phyloP scores from a whole-genome alignment of 2,888 invertebrate species.

The Brachypterus glaber region DNA sequence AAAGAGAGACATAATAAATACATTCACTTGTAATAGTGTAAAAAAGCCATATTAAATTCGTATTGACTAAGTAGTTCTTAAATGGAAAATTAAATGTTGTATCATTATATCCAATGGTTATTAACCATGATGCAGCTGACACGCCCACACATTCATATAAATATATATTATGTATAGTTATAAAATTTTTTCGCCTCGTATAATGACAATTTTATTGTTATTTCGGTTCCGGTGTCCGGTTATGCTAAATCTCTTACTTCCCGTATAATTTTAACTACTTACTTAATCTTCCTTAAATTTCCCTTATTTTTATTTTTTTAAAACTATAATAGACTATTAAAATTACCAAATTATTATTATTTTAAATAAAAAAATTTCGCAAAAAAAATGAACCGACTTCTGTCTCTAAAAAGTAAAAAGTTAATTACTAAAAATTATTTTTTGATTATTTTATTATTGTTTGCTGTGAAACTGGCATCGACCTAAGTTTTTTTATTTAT shows the following conservation, averaged over 20 bases:
- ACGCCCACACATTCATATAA: conserved; percentile 8
- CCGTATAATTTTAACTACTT: conserved; percentile 4
- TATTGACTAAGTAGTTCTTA: conserved; percentile 16
- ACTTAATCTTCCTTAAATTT: conserved; percentile 14
- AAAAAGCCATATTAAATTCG: conserved; percentile 5
- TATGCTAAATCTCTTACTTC: too few species aligned
- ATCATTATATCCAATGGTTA: conserved; percentile 11
- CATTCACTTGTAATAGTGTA: neutral
- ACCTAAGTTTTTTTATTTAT: too few species aligned
- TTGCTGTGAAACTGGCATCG: too few species aligned
- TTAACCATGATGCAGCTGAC: neutral
- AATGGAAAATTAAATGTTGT: conserved; percentile 19
- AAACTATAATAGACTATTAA: too few species aligned
- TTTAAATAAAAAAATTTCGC: too few species aligned
- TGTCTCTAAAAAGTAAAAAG: too few species aligned
- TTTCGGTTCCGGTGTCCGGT: conserved; percentile 7
- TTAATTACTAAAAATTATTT: too few species aligned
- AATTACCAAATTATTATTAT: too few species aligned
- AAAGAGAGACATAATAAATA: neutral
- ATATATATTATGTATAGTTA: too few species aligned
- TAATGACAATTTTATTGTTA: conserved; percentile 15
- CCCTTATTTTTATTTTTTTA: conserved; percentile 6
- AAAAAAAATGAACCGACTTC: too few species aligned
- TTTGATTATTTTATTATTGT: too few species aligned
- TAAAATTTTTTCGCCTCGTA: conserved; percentile 6